These are phyloP conservation scores for Stomatorhinus walkeri DNA, from an alignment of 2,797 vertebrate genomes.

Conservation along the genomic window DNA sequence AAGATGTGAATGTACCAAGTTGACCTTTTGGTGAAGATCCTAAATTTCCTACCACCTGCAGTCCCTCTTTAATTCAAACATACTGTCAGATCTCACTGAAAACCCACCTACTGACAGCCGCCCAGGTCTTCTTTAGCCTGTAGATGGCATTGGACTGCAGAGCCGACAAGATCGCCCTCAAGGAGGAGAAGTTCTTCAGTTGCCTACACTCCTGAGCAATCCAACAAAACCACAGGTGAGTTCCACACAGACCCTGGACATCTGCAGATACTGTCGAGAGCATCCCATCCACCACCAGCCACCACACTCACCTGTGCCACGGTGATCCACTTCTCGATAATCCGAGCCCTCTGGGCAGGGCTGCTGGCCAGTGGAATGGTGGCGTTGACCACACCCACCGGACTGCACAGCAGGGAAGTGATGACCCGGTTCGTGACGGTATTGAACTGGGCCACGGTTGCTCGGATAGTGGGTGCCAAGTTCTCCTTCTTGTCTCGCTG, in stretches of 20 bases:
- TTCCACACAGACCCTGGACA: neutral
- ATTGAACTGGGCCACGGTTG: conserved; percentile 80
- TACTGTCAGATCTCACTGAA: neutral
- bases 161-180: conserved; percentile 72
- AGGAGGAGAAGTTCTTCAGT: conserved; percentile 75
- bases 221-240: neutral
- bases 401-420: conserved; percentile 58
- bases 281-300: neutral
- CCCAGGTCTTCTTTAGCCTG: conserved; percentile 74
- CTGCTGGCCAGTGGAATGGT: conserved; percentile 25
- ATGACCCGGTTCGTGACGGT: conserved; percentile 68
- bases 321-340: conserved; percentile 76
- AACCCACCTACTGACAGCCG: conserved; percentile 51
- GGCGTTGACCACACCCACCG: conserved; percentile 21
- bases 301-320: conserved; percentile 64
- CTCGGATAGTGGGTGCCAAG: conserved; percentile 67
- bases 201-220: conserved; percentile 58
- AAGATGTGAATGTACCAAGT: neutral
- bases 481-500: conserved; percentile 74
- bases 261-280: neutral
- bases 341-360: conserved; percentile 56
- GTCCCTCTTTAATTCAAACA: neutral
- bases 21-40: neutral
- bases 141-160: conserved; percentile 75
- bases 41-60: neutral